Evolutionary conservation across 2,888 invertebrate genomes (phyloP).

Genomic region (Spilarctia lutea): DNA sequence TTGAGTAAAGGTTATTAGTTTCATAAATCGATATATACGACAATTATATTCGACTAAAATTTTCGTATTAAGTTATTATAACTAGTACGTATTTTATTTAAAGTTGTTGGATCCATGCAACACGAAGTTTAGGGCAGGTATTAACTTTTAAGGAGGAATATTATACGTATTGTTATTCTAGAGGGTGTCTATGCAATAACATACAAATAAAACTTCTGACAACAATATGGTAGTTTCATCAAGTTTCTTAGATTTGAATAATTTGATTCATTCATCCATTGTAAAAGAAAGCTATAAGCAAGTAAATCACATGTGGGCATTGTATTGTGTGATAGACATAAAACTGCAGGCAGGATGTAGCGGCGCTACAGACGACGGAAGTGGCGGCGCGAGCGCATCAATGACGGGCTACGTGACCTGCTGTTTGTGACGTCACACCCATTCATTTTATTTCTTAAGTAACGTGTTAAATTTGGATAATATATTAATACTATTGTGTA

Average conservation of each 20-base stretch:
- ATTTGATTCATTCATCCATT: not conserved
- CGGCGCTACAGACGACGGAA: conserved; percentile 80
- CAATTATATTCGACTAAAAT: not conserved
- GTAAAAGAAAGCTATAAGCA: conserved; percentile 21
- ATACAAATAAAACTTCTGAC: not conserved
- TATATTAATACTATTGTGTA: not conserved
- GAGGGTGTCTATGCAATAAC: not conserved
- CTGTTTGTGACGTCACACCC: conserved; percentile 62
- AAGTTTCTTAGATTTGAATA: not conserved
- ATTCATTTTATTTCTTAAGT: conserved; percentile 50
- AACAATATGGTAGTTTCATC: not conserved
- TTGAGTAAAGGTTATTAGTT: not conserved
- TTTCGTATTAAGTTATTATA: not conserved
- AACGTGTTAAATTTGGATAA: conserved; percentile 30
- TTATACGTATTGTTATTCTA: not conserved
- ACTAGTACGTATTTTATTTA: not conserved
- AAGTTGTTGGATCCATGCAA: not conserved
- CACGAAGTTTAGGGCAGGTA: not conserved
- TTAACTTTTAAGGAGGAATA: not conserved
- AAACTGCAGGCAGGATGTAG: conserved; percentile 76
- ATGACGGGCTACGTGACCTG: conserved; percentile 72
- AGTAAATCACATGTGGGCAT: conserved; percentile 38
- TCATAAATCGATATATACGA: not conserved
- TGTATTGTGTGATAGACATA: conserved; percentile 50
- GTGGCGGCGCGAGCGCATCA: conserved; percentile 75